Base-by-base conservation (phyloP, 2,888 invertebrate genomes). In the Seladonia tumulorum region DNA sequence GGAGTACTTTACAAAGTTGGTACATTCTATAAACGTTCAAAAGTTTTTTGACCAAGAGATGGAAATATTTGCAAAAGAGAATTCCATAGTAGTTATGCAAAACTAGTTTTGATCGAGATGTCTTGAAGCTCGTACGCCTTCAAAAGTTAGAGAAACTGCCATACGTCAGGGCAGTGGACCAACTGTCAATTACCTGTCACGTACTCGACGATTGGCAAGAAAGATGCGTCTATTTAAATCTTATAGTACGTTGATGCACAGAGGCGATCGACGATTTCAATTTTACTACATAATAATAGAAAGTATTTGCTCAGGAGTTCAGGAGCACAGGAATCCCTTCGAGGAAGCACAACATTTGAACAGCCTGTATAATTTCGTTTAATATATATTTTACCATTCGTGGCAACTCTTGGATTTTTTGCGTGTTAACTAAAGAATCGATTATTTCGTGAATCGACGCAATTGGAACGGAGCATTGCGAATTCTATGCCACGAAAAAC, bases 161-260 rank as follows among this genome's bases (percentile, higher is more conserved):
- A 84, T 82, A 79, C 80, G 42, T 7, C 66, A 68, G 87, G 77
- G 53, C 78, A 68, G 2, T 16, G 70, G 60, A 74, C 84, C 87
- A 88, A 84, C 82, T 88, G 87, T 88, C 87, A 88, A 78, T 88
- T 82, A 73, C 29, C 72, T 71, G 80, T 88, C 85, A 87, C 70
- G 29, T 80, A 72, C 66, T 25, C 63, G n/a, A 12, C 77, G 68
- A 88, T 82, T 85, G 87, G 78, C 87, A 78, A 77, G 79, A 82
- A 63, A 73, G 49, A 79, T 35, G 5, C 18, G 14, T 47, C 79
- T 87, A 87, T 85, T 88, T 85, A 78, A 85, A 87, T 39, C 14
- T 8, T 25, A 3, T 10, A 35, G 29, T 8, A 16, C 18, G 8
- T 35, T 66, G 35, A 22, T 66, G 66, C 66, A 18, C 4, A 49